Conservation (phyloP, 2,113 vertebrate species). For the Dromas ardeola region DNA sequence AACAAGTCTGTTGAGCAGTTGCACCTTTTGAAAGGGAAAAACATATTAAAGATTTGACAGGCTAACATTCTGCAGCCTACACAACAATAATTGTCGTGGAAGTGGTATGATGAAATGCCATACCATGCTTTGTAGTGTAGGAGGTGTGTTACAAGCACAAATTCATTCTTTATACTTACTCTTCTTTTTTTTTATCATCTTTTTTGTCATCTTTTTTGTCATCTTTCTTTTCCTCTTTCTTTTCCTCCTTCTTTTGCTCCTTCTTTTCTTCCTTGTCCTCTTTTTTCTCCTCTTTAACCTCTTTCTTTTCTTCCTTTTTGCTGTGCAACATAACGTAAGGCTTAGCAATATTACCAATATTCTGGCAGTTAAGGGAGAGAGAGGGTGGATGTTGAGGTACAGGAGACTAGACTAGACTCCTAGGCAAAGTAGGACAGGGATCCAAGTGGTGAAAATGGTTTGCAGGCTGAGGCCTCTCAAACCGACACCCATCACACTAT, state of each 20-base stretch:
- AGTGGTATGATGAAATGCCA: not conserved
- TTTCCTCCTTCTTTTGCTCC: slow-evolving; percentile 71
- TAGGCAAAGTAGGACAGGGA: not conserved
- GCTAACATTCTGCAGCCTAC: not conserved
- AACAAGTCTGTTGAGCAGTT: not conserved
- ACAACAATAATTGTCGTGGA: accelerated
- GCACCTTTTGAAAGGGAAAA: not conserved
- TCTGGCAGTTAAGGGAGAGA: not conserved
- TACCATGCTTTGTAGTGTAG: not conserved
- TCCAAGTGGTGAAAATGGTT: not conserved
- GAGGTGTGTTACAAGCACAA: not conserved
- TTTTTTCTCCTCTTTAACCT: slow-evolving; percentile 79
- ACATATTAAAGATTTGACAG: not conserved
- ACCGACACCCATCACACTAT: not conserved
- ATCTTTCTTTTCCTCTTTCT: slow-evolving; percentile 74
- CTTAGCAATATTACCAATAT: slow-evolving; percentile 4
- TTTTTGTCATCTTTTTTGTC: slow-evolving; percentile 83
- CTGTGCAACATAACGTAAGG: slow-evolving; percentile 72
- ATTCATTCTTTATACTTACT: slow-evolving; percentile 70
- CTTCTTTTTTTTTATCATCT: slow-evolving; percentile 72
- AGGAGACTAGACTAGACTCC: not conserved
- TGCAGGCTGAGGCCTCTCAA: not conserved
- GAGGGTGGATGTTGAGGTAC: not conserved
- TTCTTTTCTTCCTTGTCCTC: slow-evolving; percentile 75
- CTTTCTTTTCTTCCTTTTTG: slow-evolving; percentile 86